phyloP scores from a whole-genome alignment of 2,113 vertebrate species.

The Reinhardtius hippoglossoides region DNA sequence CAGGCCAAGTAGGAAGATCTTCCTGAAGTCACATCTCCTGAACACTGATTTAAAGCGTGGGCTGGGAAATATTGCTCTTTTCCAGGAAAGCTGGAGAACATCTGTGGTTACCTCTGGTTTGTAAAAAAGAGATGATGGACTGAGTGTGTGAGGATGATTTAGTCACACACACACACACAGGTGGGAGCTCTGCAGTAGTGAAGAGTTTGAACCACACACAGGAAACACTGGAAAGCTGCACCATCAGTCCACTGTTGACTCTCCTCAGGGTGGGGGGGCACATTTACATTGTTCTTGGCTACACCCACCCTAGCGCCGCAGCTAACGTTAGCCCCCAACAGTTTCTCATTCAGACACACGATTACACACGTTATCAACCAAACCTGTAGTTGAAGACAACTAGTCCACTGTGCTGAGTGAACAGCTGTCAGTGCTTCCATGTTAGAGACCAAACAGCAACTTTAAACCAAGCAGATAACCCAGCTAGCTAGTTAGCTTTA shows the following conservation, averaged over 20 bases:
- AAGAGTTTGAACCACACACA: background rate
- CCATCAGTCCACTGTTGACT: constrained; percentile 32
- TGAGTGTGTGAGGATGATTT: background rate
- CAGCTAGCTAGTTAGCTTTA: constrained; percentile 33
- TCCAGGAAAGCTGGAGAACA: constrained; percentile 43
- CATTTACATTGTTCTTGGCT: constrained; percentile 47
- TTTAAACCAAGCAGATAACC: constrained; percentile 27
- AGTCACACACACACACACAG: constrained; percentile 1
- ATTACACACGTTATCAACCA: background rate
- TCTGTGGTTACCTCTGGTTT: constrained; percentile 33
- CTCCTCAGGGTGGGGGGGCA: constrained; percentile 14
- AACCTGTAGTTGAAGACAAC: background rate
- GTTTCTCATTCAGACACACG: background rate
- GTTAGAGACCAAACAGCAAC: constrained; percentile 1
- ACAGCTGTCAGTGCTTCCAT: fast-evolving
- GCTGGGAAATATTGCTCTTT: constrained; percentile 44
- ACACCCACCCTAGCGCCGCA: constrained; percentile 45
- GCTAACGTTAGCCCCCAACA: constrained; percentile 6
- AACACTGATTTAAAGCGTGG: constrained; percentile 26
- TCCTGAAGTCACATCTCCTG: constrained; percentile 49
- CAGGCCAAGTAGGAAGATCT: constrained; percentile 14
- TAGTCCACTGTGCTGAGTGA: background rate
- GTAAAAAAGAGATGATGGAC: background rate
- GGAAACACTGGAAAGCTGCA: constrained; percentile 3
- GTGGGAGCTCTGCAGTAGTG: background rate